These are phyloP conservation scores for Enteromius thamalakanensis DNA, from an alignment of 2,797 vertebrate species.

Conservation along the genomic window DNA sequence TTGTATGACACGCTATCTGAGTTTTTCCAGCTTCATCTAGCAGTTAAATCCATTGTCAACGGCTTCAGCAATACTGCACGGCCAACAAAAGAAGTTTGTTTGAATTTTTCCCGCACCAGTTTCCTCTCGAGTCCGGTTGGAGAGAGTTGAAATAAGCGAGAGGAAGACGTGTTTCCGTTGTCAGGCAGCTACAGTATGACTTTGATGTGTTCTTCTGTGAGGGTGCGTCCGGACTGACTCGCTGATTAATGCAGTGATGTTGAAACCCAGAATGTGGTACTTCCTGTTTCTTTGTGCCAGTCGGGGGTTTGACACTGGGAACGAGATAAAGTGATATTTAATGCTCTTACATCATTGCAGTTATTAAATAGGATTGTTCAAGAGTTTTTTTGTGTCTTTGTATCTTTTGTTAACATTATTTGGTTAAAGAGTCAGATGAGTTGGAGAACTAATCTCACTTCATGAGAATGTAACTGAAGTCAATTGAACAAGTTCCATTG, in stretches of 20 bases:
- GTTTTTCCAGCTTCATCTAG: neutral
- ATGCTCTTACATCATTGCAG: constrained; percentile 10
- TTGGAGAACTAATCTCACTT: neutral
- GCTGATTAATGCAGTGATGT: neutral
- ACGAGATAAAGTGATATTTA: constrained; percentile 27
- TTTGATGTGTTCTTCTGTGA: neutral
- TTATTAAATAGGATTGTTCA: neutral
- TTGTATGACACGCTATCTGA: neutral
- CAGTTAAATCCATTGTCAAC: neutral
- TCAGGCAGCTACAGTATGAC: neutral
- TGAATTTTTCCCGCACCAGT: neutral
- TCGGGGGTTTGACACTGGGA: neutral
- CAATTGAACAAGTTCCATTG: too few species aligned
- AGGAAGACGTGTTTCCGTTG: neutral
- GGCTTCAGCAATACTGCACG: neutral
- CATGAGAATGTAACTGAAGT: neutral
- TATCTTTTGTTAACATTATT: neutral
- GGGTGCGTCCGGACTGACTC: neutral
- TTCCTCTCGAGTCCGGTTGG: neutral
- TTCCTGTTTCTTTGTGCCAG: constrained; percentile 49
- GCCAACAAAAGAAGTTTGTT: neutral
- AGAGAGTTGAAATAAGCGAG: neutral
- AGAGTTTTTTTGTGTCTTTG: neutral
- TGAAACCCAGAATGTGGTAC: constrained; percentile 4
- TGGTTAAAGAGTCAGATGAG: neutral